Evolutionary conservation across 2,113 vertebrate genomes (phyloP), one percentile per base, ranked within the genome.

Genomic region (Calcarius ornatus): DNA sequence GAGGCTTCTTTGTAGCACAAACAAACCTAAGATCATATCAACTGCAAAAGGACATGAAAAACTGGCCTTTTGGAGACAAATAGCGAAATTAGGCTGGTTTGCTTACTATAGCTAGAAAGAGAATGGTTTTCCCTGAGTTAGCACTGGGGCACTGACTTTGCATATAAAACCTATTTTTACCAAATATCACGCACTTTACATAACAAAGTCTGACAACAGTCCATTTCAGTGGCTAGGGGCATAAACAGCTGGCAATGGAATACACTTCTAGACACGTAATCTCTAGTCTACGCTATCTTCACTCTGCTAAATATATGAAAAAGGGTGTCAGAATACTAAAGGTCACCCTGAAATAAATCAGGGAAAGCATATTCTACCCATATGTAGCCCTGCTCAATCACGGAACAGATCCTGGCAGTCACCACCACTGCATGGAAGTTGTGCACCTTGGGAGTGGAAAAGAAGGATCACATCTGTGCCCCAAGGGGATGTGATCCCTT

Each of bases 141-240:
- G 61, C 42, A 80, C 31, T 7, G 5, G 31, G 33, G 14, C 63
- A 86, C 6, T 69, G 71, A 88, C 66, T 94, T 87, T 37, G 54
- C 23, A 51, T 47, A 40, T 60, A 89, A 92, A 93, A 69, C 63
- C 64, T 90, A 86, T 93, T 94, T 94, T 96, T 93, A 83, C 68
- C 4, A 2, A 42, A 11, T 70, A 93, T 24, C 10, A 1, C 37
- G 70, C 54, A 56, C 37, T 94, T 88, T 53, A 91, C 42, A 13
- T 77, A 92, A 91, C 42, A n/a, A 93, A 82, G 43, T 81, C 86
- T 89, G 86, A 95, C 73, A 96, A 92, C 30, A 72, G 91, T 73
- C 37, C 73, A 69, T 68, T 84, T 87, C 81, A 72, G 73, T 91
- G 83, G 91, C 88, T 78, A 70, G 51, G 15, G 88, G 80, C 94